phyloP scores from a whole-genome alignment of 1,140 invertebrate genomes.

The Drosophila rufa region DNA sequence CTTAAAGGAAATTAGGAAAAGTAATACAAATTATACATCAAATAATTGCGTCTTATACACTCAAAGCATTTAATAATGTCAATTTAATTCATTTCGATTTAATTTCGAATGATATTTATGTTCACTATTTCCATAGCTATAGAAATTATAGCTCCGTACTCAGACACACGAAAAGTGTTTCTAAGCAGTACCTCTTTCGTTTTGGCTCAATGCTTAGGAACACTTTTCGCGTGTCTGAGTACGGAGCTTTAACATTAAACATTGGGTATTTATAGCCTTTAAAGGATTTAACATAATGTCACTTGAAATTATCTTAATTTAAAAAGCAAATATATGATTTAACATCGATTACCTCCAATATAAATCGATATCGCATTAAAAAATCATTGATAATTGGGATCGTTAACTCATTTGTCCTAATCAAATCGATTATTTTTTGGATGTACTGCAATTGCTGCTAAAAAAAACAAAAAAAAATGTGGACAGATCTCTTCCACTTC shows the following conservation, averaged over 20 bases:
- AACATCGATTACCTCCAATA: not conserved
- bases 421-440: conserved; percentile 4
- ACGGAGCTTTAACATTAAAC: too few species aligned
- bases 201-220: too few species aligned
- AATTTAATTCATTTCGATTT: not conserved
- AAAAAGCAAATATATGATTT: not conserved
- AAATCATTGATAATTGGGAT: not conserved
- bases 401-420: conserved; percentile 4
- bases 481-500: conserved; percentile 27
- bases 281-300: too few species aligned
- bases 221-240: too few species aligned
- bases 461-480: conserved; percentile 1
- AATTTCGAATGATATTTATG: not conserved
- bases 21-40: not conserved
- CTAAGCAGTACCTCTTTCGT: too few species aligned
- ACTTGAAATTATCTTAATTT: too few species aligned
- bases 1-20: not conserved
- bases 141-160: too few species aligned
- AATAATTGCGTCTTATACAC: not conserved
- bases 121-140: too few species aligned
- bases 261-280: too few species aligned
- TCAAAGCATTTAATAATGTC: not conserved
- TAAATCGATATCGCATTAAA: not conserved
- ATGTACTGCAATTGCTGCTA: conserved; percentile 16
- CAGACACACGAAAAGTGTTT: too few species aligned